phyloP scores from a whole-genome alignment of 2,888 invertebrate species.

The Syritta pipiens region DNA sequence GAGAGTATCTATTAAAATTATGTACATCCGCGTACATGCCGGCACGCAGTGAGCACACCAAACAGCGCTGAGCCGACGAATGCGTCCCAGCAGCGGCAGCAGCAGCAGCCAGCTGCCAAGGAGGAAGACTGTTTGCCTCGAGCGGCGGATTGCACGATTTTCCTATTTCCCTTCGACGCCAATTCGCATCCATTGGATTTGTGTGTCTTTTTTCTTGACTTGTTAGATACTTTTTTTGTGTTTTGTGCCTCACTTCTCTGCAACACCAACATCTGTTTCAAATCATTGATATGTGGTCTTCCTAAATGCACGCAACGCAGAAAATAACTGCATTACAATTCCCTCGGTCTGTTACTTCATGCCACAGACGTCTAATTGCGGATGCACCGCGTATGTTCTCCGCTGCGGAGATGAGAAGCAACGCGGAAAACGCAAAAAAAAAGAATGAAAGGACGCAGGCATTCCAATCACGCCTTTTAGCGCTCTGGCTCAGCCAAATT shows the following conservation, averaged over 20 bases:
- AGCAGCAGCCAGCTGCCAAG: slow-evolving; percentile 26
- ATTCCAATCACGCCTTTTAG: slow-evolving; percentile 68
- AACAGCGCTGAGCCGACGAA: slow-evolving; percentile 21
- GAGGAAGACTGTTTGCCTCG: slow-evolving; percentile 40
- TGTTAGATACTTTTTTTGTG: neutral
- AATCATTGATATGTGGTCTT: slow-evolving; percentile 62
- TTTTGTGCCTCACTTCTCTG: no score
- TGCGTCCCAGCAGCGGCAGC: slow-evolving; percentile 40
- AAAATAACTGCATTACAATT: slow-evolving; percentile 61
- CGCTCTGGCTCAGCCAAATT: slow-evolving; percentile 63
- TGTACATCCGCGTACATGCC: slow-evolving; percentile 46
- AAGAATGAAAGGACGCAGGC: slow-evolving; percentile 31
- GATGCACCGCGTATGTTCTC: slow-evolving; percentile 30
- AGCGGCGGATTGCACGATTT: slow-evolving; percentile 23
- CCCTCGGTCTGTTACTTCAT: slow-evolving; percentile 34
- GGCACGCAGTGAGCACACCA: slow-evolving; percentile 53
- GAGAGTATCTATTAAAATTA: slow-evolving; percentile 44
- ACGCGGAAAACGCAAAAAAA: neutral
- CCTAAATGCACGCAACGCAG: slow-evolving; percentile 53
- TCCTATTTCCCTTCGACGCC: slow-evolving; percentile 29
- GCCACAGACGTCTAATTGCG: slow-evolving; percentile 50
- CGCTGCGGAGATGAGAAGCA: slow-evolving; percentile 9
- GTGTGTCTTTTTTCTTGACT: slow-evolving; percentile 14
- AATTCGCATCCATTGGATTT: slow-evolving; percentile 15
- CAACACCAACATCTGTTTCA: slow-evolving; percentile 61